Evolutionary conservation across 2,113 vertebrate genomes (phyloP).

Genomic region (Procavia capensis): DNA sequence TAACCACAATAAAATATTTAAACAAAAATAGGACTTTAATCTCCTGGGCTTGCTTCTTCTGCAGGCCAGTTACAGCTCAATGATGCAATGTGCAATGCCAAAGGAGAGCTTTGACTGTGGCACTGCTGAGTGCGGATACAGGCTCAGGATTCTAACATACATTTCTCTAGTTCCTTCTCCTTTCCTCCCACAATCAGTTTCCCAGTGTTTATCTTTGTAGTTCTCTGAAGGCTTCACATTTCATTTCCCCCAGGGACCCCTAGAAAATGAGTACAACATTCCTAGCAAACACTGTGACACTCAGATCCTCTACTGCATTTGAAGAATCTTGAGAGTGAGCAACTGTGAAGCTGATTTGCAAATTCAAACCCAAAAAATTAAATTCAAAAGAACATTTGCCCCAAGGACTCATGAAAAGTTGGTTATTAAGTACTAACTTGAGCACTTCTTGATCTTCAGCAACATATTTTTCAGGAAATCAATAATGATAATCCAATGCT

Average conservation of each 20-base stretch:
- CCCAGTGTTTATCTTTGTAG: not conserved
- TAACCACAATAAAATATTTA: too few relatives aligned
- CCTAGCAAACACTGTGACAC: not conserved
- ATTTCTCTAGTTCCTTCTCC: not conserved
- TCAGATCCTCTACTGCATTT: not conserved
- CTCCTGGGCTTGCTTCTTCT: not conserved
- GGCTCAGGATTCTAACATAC: too few relatives aligned
- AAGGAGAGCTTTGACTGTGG: not conserved
- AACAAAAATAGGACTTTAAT: not conserved
- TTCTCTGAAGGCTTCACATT: not conserved
- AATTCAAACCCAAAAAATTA: constrained; percentile 38
- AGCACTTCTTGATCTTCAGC: not conserved
- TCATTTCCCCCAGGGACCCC: not conserved
- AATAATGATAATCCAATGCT: not conserved
- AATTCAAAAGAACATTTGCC: constrained; percentile 32
- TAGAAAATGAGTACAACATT: not conserved
- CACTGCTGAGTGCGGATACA: not conserved
- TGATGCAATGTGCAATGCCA: not conserved
- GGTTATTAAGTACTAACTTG: constrained; percentile 54
- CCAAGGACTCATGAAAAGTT: not conserved
- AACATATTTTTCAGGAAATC: constrained; percentile 51
- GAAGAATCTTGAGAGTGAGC: not conserved
- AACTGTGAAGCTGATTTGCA: constrained; percentile 14
- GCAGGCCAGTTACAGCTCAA: not conserved
- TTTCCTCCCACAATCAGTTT: not conserved